Base-by-base conservation (phyloP, 2,888 invertebrate species). In the Rhodophaea formosa region DNA sequence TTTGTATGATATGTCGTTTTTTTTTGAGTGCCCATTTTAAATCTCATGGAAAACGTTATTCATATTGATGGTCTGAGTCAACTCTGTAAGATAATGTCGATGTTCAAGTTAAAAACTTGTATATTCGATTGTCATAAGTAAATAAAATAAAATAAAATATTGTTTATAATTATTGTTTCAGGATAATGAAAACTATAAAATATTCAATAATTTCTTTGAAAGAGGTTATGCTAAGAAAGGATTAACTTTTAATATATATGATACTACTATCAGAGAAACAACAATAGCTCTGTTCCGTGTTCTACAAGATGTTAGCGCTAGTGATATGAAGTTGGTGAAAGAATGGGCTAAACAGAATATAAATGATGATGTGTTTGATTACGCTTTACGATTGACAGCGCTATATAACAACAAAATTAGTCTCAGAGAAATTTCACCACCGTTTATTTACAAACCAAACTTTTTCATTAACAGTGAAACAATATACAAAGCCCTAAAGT, bases 291-390 rank as follows among this genome's bases (percentile, higher is more conserved):
- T 93, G 29, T 92, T 90, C 65, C 82, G 87, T 39, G 66, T 91
- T 7, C 74, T 92, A n/a, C 79, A 81, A 73, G 79, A 73, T 45
- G 70, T 84, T 46, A 80, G 86, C 49, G 75, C 80, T 54, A 83
- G 84, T 61, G 79, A 88, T 54, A 69, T 78, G 16, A 69, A 79
- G 30, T 75, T 70, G n/a, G 69, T 91, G 3, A 74, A 71, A 62
- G 68, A 76, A 47, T 92, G 88, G 86, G 84, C 84, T 0, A 74
- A 80, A 39, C 71, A 78, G 46, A 74, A 87, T 58, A 74, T 93
- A 12, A 93, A 93, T 71, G 80, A 82, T 51, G 91, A 92, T 51
- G 84, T 92, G 70, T 86, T 89, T 61, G 75, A 86, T 17, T 93
- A 92, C 66, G 91, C 87, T 0, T 72, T 80, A 55, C 84, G 85